These are phyloP conservation scores for Heliconius ethilla DNA, from an alignment of 2,888 invertebrate species.

Conservation along the genomic window DNA sequence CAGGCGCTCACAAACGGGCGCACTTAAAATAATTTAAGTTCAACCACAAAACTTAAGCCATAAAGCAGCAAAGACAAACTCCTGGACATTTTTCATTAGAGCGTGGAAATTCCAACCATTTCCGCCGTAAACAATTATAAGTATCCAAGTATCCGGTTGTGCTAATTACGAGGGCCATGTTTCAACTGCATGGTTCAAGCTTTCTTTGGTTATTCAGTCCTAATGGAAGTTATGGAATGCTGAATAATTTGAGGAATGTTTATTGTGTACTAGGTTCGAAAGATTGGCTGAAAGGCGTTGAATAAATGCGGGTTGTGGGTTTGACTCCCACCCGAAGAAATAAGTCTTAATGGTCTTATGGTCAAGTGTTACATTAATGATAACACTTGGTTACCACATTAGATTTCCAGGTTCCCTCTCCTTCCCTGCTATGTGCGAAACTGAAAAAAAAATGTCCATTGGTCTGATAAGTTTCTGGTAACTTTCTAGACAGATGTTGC, in stretches of 20 bases:
- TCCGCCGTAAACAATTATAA: slow-evolving; percentile 73
- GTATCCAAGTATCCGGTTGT: slow-evolving; percentile 65
- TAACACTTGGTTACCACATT: too few relatives aligned
- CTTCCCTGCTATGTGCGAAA: too few relatives aligned
- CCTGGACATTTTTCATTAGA: slow-evolving; percentile 76
- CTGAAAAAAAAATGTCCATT: background rate
- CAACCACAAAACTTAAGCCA: slow-evolving; percentile 66
- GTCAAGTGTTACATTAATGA: too few relatives aligned
- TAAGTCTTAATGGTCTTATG: too few relatives aligned
- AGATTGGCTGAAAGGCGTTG: background rate
- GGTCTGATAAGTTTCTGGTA: background rate
- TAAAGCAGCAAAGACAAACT: slow-evolving; percentile 74
- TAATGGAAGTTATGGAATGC: slow-evolving; percentile 10
- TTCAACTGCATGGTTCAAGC: slow-evolving; percentile 34
- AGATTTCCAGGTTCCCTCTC: too few relatives aligned
- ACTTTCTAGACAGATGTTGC: background rate
- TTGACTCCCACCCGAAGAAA: too few relatives aligned
- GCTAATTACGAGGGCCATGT: slow-evolving; percentile 57
- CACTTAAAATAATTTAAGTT: slow-evolving; percentile 77
- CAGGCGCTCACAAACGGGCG: slow-evolving; percentile 68
- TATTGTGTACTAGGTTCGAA: background rate
- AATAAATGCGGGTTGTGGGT: too few relatives aligned
- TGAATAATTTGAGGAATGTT: background rate
- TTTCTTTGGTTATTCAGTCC: slow-evolving; percentile 12
- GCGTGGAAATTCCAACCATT: slow-evolving; percentile 57